Evolutionary conservation across 2,888 invertebrate species (phyloP).

Genomic region (Nemoura dubitans): DNA sequence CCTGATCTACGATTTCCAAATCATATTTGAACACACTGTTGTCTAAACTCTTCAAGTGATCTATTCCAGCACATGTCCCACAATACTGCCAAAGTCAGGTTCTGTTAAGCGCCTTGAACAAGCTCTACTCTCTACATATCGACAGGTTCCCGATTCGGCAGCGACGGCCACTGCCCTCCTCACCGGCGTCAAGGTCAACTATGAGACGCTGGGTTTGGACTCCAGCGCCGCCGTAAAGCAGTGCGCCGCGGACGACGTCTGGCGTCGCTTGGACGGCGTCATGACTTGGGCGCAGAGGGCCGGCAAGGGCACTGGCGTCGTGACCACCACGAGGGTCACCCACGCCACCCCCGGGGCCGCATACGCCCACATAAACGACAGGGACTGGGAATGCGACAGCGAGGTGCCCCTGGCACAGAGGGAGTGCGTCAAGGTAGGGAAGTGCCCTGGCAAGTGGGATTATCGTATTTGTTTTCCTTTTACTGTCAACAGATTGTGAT

Average conservation of each 20-base stretch:
- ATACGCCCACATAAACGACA: conserved; percentile 65
- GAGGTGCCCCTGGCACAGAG: conserved; percentile 54
- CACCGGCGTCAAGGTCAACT: conserved; percentile 69
- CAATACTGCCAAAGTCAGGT: too few species aligned
- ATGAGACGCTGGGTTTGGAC: conserved; percentile 66
- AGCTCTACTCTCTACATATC: too few species aligned
- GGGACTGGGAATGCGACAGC: conserved; percentile 71
- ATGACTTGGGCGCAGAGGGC: conserved; percentile 68
- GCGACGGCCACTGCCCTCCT: conserved; percentile 75
- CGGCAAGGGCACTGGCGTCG: conserved; percentile 69
- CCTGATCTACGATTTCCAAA: too few species aligned
- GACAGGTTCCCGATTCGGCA: conserved; percentile 73
- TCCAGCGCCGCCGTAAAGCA: conserved; percentile 58
- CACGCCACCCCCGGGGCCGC: conserved; percentile 72
- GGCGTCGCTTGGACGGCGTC: conserved; percentile 55
- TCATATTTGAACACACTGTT: too few species aligned
- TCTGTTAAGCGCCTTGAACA: too few species aligned
- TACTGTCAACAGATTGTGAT: too few species aligned
- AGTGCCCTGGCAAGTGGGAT: too few species aligned
- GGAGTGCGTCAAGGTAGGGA: conserved; percentile 59
- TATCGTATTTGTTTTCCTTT: too few species aligned
- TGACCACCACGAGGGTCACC: conserved; percentile 72
- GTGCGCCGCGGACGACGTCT: conserved; percentile 59
- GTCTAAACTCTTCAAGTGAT: too few species aligned
- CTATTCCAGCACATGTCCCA: too few species aligned